A percentile compares a stretch with the other conserved stretches of the same genome.
These are phyloP conservation scores for Apis laboriosa DNA, from an alignment of 1,140 invertebrate species.

Conservation along the genomic window DNA sequence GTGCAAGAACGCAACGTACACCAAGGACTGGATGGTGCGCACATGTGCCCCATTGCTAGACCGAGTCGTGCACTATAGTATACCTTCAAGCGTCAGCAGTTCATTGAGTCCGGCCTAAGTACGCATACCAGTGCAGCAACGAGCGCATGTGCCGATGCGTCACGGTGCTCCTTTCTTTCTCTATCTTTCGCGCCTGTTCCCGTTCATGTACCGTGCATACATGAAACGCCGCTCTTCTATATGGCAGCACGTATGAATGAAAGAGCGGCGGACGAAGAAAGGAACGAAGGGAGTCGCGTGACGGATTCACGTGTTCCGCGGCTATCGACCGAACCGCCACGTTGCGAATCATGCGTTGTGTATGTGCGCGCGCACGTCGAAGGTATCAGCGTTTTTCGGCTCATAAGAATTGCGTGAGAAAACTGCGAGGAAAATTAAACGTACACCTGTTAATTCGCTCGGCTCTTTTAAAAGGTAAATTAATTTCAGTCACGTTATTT, in stretches of 20 bases:
- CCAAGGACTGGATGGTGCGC: not conserved
- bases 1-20: not conserved
- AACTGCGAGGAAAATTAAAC: not conserved
- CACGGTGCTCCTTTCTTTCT: slow-evolving; percentile 36
- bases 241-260: slow-evolving; percentile 61
- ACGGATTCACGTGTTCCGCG: slow-evolving; percentile 58
- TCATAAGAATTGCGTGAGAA: not conserved
- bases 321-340: slow-evolving; percentile 31
- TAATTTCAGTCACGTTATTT: too few relatives aligned
- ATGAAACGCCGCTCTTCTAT: slow-evolving; percentile 40
- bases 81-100: slow-evolving; percentile 31
- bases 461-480: not conserved
- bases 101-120: slow-evolving; percentile 59
- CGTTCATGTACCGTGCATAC: slow-evolving; percentile 15
- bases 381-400: not conserved
- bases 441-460: not conserved
- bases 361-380: too few relatives aligned
- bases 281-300: slow-evolving; percentile 66
- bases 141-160: slow-evolving; percentile 62
- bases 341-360: not conserved
- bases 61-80: not conserved
- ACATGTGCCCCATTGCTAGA: slow-evolving; percentile 10
- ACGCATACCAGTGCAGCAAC: slow-evolving; percentile 66
- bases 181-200: slow-evolving; percentile 7
- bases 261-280: slow-evolving; percentile 54